phyloP scores from a whole-genome alignment of 2,888 invertebrate species.

The Stramonita haemastoma region DNA sequence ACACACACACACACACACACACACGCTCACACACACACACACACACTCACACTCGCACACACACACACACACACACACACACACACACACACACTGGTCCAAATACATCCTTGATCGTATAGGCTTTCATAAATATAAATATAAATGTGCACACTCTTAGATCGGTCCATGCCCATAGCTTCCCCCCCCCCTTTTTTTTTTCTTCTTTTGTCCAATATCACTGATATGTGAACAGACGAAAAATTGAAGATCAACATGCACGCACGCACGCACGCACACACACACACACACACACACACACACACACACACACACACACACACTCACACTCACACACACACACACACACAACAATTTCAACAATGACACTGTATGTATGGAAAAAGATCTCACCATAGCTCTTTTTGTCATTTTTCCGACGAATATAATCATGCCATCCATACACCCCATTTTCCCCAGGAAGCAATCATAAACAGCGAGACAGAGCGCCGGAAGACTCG shows the following conservation, averaged over 20 bases:
- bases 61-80: neutral
- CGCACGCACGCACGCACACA: neutral
- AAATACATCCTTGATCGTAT: too few species aligned
- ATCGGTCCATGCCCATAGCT: too few species aligned
- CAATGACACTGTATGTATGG: neutral
- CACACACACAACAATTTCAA: neutral
- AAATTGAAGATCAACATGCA: neutral
- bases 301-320: too few species aligned
- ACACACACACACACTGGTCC: neutral
- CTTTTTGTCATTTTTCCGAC: neutral
- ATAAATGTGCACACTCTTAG: too few species aligned
- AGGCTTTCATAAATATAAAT: too few species aligned
- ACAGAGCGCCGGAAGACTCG: constrained; percentile 82
- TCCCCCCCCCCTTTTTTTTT: too few species aligned
- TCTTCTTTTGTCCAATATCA: too few species aligned
- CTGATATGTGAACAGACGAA: too few species aligned
- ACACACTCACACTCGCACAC: neutral
- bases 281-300: too few species aligned
- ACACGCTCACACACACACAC: too few species aligned
- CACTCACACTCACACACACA: neutral
- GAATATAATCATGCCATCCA: neutral
- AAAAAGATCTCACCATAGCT: neutral
- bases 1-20: neutral
- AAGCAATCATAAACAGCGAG: constrained; percentile 85
- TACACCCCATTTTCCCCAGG: constrained; percentile 51